Base-by-base conservation (phyloP, 2,113 vertebrate genomes). In the Mugil cephalus region DNA sequence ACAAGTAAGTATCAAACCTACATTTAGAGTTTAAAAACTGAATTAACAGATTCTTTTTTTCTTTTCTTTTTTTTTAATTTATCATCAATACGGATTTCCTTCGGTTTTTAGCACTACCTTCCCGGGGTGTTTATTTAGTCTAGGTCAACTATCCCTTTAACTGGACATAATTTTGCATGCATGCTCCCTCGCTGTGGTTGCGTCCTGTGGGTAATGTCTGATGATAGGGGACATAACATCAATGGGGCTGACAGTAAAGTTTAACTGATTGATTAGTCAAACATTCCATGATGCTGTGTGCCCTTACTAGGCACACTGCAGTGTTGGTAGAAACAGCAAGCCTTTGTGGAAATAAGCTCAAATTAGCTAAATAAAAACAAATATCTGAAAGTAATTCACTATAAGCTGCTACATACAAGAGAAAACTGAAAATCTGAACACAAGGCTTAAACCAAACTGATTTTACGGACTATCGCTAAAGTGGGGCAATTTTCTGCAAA, bases 281-380 rank as follows among this genome's bases (percentile, higher is more conserved):
- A 87, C 70, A 53, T 87, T 86, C 86, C 86, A 90, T 87, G 80
- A 87, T 85, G 82, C 69, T 12, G 61, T 77, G 59, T 59, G 78
- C 80, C 54, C 58, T 61, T 64, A 75, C 45, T 24, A 69, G 46
- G 47, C 47, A 48, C 64, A 30, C 17, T 51, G 67, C 19, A 48
- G 7, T 40, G 67, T 47, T 67, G 21, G 47, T 53, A 68, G 35
- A 66, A 59, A 62, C 4, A 47, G 58, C 30, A 70, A 42, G 39
- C 45, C 24, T 34, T 24, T 40, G 19, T 48, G 35, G 14, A 21
- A 43, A 6, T 43, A 74, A 1, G 24, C 12, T 48, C 65, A 45
- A 64, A 8, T 19, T 24, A 30, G 11, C 34, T 38, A 30, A 39
- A 73, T 18, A 7, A 53, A 69, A 67, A 76, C 51, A 69, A 50